Evolutionary conservation across 1,140 invertebrate genomes (phyloP), one percentile per base, ranked within the genome.

Genomic region (Saccostrea glomerata): DNA sequence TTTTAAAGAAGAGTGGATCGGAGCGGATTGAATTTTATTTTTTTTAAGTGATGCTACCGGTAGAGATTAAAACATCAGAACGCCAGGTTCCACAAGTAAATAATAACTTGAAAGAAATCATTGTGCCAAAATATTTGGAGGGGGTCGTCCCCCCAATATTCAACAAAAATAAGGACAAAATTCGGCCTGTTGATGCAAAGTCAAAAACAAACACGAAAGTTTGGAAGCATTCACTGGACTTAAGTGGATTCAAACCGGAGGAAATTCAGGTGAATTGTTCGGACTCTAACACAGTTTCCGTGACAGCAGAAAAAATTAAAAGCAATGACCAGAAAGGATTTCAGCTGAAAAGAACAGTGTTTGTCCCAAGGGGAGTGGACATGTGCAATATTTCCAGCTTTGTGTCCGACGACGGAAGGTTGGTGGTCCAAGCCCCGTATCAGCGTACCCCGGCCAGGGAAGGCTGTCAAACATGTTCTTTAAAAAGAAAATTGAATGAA

Each of bases 331-430:
- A 36, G 4, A 30, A 36, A 30, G 70, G 70, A 17, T 13, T 77
- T 25, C 70, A 77, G 7, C 23, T 77, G 70, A 77, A 17, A 17
- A 77, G 70, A 77, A 77, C 70, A 4, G 70, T 77, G 70, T 77
- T 77, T 15, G 70, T 77, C 7, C 70, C 70, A 25, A 17, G 70
- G 25, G 23, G 25, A 30, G 70, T 77, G 70, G 70, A 77, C 70
- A 77, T 77, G 70, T 77, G 70, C 70, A 77, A 77, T 36, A 77
- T 77, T 30, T 30, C 25, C 30, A 77, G 70, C 70, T 77, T 77
- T 77, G 70, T 77, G 25, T 77, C 70, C 9, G 70, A 77, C 12
- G 70, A 77, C 25, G 70, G 70, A 17, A 77, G 36, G 15, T 36
- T 77, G 70, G 70, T 77, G 23, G 36, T 77, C 5, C 70, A 77